These are phyloP conservation scores for Cavia porcellus DNA, from an alignment of 2,113 vertebrate species.

Conservation along the genomic window DNA sequence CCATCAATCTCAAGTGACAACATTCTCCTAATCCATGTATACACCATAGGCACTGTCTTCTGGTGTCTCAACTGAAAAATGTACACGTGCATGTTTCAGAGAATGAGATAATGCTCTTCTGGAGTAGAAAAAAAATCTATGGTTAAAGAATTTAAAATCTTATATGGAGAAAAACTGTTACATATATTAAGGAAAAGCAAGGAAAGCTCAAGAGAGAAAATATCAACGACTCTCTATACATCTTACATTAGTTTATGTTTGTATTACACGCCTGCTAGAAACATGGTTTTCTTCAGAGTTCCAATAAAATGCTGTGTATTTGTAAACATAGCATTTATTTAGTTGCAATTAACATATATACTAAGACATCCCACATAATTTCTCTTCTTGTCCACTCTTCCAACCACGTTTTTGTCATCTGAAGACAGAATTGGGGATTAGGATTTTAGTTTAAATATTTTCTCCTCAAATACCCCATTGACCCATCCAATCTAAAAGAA, in stretches of 20 bases:
- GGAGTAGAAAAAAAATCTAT: background rate
- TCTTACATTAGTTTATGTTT: background rate
- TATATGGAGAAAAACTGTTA: background rate
- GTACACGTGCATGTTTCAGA: background rate
- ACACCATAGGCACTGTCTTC: background rate
- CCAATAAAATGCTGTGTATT: background rate
- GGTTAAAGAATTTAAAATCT: background rate
- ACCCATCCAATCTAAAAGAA: background rate
- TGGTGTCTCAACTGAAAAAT: background rate
- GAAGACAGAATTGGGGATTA: background rate
- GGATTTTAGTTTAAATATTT: background rate
- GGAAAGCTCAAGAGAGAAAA: background rate
- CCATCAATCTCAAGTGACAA: background rate
- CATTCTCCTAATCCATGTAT: background rate
- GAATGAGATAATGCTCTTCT: background rate
- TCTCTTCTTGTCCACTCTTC: background rate
- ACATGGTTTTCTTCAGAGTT: background rate
- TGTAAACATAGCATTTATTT: background rate
- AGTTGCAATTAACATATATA: background rate
- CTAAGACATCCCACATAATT: background rate
- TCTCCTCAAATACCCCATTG: background rate
- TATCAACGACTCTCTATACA: background rate
- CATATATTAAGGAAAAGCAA: background rate
- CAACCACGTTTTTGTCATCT: background rate
- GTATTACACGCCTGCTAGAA: background rate